Evolutionary conservation across 2,888 invertebrate genomes (phyloP), one percentile per base, ranked within the genome.

Genomic region (Drosophila histrio): DNA sequence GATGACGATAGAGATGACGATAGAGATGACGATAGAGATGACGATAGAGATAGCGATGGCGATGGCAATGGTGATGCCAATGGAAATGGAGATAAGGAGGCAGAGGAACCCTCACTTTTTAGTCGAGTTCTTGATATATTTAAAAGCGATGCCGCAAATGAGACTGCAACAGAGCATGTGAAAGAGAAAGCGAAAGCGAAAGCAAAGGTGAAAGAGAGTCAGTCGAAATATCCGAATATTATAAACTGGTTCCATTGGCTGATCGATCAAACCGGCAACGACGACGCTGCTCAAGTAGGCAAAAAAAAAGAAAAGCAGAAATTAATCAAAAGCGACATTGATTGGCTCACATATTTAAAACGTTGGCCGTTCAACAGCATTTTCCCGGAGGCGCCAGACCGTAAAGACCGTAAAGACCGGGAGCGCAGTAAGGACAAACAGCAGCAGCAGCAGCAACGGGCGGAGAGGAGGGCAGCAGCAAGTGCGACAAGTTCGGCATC

Each of bases 331-430:
- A 38, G 77, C 63, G 69, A 60, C 15, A 70, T 73, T 22, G 81
- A 77, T 64, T 90, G 87, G 89, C 60, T 86, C 21, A 77, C 87
- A 4, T 91, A 91, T 54, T 69, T 91, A 2, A 89, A 91, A 47
- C 90, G 91, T 24, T 91, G 90, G 91, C 91, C 91, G 11, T 89
- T 91, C 57, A 91, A 91, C 57, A 86, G 88, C 38, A 82, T 91
- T 39, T 88, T 91, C 54, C 87, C 90, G 0, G 84, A 90, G 58
- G 85, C 47, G 9, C 38, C 58, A n/a, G 26, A 26, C 2, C 8
- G 1, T 3, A 38, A 38, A 21, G 38, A 17, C n/a, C 38, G 38
- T n/a, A 19, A n/a, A n/a, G n/a, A 5, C 38, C 44, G n/a, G 1
- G 15, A 30, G 13, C 21, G 15, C 1, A 7, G 6, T 4, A 52